Conservation (phyloP, 2,113 vertebrate genomes). For the Gymnogyps californianus region DNA sequence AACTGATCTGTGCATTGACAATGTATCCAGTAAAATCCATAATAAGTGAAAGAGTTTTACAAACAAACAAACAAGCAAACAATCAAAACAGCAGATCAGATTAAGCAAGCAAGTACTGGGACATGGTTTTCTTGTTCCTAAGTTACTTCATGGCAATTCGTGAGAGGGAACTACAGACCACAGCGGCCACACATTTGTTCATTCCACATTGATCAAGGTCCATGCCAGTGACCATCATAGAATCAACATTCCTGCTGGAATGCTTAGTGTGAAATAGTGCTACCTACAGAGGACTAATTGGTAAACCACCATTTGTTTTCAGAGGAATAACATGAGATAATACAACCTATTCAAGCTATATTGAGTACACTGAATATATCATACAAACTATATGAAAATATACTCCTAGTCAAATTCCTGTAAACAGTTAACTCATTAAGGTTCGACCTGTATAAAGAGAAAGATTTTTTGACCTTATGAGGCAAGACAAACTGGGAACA, state of each 20-base stretch:
- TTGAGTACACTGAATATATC: neutral
- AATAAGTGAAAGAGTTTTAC: neutral
- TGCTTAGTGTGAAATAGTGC: neutral
- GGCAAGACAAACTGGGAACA: neutral
- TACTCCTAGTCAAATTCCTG: neutral
- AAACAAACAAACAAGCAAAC: neutral
- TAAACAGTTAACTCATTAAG: neutral
- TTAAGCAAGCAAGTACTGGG: neutral
- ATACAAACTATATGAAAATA: neutral
- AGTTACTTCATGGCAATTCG: neutral
- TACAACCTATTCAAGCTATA: neutral
- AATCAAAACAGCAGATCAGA: neutral
- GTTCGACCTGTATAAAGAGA: neutral
- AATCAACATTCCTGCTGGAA: neutral
- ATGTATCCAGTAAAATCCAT: neutral
- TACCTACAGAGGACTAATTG: neutral
- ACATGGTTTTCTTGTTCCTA: neutral
- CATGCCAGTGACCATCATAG: neutral
- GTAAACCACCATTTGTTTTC: neutral
- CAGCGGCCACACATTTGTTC: neutral
- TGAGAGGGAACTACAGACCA: neutral
- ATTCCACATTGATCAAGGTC: neutral
- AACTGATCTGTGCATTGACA: neutral
- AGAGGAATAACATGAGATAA: neutral
- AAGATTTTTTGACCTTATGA: neutral